phyloP scores from a whole-genome alignment of 2,797 vertebrate species.

The Rhinophrynus dorsalis region DNA sequence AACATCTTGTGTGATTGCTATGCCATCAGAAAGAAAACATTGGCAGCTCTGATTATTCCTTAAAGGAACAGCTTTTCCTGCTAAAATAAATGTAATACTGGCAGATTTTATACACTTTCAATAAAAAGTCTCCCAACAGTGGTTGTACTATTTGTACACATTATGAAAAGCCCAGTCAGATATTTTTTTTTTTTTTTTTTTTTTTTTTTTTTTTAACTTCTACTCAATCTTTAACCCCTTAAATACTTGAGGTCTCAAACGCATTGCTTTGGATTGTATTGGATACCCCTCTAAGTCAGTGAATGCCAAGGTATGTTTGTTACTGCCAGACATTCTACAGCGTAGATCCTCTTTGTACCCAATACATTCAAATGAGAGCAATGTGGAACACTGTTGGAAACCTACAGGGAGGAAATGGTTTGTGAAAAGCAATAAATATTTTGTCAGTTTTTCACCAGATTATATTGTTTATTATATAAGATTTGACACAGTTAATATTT shows the following conservation, averaged over 20 bases:
- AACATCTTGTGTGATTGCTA: conserved; percentile 50
- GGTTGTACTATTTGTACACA: too few species aligned
- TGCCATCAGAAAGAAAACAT: conserved; percentile 54
- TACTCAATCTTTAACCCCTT: too few species aligned
- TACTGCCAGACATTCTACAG: conserved; percentile 53
- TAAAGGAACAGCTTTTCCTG: too few species aligned
- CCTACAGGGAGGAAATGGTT: conserved; percentile 70
- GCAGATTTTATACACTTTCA: too few species aligned
- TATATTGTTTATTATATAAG: conserved; percentile 74
- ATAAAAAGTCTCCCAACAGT: too few species aligned
- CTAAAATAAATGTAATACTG: too few species aligned
- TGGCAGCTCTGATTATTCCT: conserved; percentile 56
- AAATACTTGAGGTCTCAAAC: too few species aligned
- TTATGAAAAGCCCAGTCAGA: too few species aligned
- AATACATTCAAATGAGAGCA: conserved; percentile 58
- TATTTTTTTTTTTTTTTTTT: too few species aligned
- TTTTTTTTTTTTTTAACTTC: too few species aligned
- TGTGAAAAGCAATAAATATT: conserved; percentile 90
- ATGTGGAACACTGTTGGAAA: conserved; percentile 60
- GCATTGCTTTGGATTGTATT: too few species aligned
- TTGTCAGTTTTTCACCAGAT: conserved; percentile 74
- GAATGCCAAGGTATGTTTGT: conserved; percentile 56
- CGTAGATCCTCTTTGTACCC: conserved; percentile 63
- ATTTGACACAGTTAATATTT: conserved; percentile 78
- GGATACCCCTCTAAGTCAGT: too few species aligned